Base-by-base conservation (phyloP, 2,113 vertebrate genomes). In the Petaurus breviceps region DNA sequence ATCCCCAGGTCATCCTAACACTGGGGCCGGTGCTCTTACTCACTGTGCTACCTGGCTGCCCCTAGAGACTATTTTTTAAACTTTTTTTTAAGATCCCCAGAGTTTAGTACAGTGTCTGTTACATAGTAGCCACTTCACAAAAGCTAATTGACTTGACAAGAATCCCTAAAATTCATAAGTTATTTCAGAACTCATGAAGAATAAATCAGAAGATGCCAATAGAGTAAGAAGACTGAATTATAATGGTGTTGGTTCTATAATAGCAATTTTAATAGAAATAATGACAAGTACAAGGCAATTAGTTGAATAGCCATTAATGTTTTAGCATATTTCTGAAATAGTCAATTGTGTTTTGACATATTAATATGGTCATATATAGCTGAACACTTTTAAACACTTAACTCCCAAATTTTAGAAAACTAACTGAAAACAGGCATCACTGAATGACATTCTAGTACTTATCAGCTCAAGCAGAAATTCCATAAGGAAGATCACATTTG, bases 401-500 rank as follows among this genome's bases (percentile, higher is more conserved):
- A 28, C 52, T 43, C 50, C 94, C 93, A 96, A 94, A 93, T 95
- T 37, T 84, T 54, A 90, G 90, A 96, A 95, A 84, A 7, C n/a
- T 84, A 22, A 43, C 68, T 84, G 19, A 23, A 43, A 8, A 43
- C 51, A 97, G 95, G 91, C 10, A 94, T 23, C 51, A 53, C 91
- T 95, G 49, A 6, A 46, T 94, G 37, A 28, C 90, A 90, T 26
- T 16, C 47, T 50, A 23, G 55, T 84, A 89, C 91, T 96, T 92
- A 92, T 92, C 92, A 97, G 93, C 94, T 89, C 96, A 89, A 53
- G 51, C 43, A 57, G 54, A 94, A 68, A 91, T 24, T 19, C 93
- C 95, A 96, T 90, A 89, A 95, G 95, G 94, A 96, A 92, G 90
- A 97, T 95, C 53, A 47, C 57, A 95, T 95, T 97, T 96, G 94